Percentiles rank a stretch among this genome's conserved stretches.
Evolutionary conservation across 2,797 vertebrate genomes (phyloP).

Genomic region (Podarcis siculus): DNA sequence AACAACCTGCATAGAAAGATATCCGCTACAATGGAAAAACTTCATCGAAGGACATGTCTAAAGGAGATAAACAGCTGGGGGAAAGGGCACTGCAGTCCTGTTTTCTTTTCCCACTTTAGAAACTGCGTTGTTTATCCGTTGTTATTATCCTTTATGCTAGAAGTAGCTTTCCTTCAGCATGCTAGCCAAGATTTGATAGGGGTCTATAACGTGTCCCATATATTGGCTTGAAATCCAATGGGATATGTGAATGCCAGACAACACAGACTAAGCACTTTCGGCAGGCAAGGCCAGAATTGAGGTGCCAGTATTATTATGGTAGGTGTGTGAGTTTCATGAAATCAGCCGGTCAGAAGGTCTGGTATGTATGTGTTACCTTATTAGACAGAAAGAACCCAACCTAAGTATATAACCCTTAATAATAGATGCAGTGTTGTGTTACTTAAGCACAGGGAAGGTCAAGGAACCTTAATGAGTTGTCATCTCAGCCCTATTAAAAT

Average conservation of each 20-base stretch:
- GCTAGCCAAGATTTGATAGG: not conserved
- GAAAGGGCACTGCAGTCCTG: not conserved
- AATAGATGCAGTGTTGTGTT: not conserved
- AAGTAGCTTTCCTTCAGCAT: not conserved
- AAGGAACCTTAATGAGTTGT: constrained; percentile 3
- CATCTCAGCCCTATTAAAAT: not conserved
- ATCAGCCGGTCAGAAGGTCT: not conserved
- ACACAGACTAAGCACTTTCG: accelerated
- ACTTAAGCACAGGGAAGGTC: not conserved
- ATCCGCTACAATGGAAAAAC: constrained; percentile 6
- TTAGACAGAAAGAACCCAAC: constrained; percentile 19
- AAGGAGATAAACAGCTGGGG: constrained; percentile 26
- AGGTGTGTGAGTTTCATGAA: not conserved
- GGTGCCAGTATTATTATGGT: not conserved
- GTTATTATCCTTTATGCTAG: not conserved
- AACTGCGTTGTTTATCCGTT: accelerated
- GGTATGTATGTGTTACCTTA: constrained; percentile 21
- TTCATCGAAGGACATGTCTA: not conserved
- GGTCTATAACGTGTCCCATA: not conserved
- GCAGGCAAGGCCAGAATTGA: not conserved
- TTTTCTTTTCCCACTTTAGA: not conserved
- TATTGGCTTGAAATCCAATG: not conserved
- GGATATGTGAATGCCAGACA: not conserved
- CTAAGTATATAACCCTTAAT: not conserved
- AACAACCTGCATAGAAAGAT: constrained; percentile 10